These are phyloP conservation scores for Trilocha varians DNA, from an alignment of 2,888 invertebrate species.

Conservation along the genomic window DNA sequence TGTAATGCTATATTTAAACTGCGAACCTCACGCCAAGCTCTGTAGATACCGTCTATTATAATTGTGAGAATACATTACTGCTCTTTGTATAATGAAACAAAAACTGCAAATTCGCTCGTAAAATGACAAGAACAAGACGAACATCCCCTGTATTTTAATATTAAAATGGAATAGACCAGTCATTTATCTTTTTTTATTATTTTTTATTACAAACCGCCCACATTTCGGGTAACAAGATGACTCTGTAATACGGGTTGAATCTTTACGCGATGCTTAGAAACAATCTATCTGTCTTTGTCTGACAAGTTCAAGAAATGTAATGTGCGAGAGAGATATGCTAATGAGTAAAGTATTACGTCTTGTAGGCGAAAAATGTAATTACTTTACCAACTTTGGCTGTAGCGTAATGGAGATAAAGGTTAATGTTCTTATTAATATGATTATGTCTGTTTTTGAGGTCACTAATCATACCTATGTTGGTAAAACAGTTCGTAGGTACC, in stretches of 20 bases:
- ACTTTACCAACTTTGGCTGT: slow-evolving; percentile 18
- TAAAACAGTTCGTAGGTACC: no score
- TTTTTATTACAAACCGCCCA: background rate
- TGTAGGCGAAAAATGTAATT: slow-evolving; percentile 15
- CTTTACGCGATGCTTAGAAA: background rate
- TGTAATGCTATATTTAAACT: no score
- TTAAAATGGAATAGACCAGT: background rate
- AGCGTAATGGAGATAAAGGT: slow-evolving; percentile 1
- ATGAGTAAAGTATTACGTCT: background rate
- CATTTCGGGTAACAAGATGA: slow-evolving; percentile 12
- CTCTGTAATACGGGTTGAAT: background rate
- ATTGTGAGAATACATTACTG: no score
- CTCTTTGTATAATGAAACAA: no score
- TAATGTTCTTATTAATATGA: background rate
- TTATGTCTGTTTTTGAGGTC: background rate
- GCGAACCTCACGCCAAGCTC: no score
- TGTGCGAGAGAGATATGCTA: background rate
- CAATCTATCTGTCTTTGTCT: background rate
- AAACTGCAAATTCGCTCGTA: background rate
- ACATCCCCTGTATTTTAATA: no score
- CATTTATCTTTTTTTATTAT: background rate
- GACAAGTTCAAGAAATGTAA: background rate
- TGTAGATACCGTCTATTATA: no score
- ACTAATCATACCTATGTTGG: no score
- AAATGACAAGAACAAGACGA: no score